A percentile compares a stretch with the other conserved stretches of the same genome.
These are phyloP conservation scores for Tringa solitaria DNA, from an alignment of 2,113 vertebrate genomes.

Conservation along the genomic window DNA sequence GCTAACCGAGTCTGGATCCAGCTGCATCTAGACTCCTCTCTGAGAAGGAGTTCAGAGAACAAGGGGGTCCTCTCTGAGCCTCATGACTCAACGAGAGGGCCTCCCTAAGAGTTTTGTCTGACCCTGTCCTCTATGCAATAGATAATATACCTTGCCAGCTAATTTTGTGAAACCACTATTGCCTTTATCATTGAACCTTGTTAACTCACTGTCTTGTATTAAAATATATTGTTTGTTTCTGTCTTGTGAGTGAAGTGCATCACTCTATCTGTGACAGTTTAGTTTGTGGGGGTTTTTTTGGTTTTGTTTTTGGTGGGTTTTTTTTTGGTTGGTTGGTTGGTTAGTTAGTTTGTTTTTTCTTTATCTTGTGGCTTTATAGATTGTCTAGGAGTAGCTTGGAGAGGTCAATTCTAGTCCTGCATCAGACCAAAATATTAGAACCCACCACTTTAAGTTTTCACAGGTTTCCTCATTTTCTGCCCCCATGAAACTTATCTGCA, in stretches of 20 bases:
- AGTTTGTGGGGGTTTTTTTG: not conserved
- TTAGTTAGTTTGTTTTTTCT: not conserved
- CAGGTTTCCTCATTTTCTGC: not conserved
- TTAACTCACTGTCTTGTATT: not conserved
- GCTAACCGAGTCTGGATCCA: not conserved
- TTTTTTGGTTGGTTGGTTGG: not conserved
- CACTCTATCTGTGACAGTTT: not conserved
- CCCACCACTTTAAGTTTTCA: not conserved
- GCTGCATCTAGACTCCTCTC: not conserved
- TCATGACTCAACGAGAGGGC: not conserved
- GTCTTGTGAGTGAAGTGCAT: not conserved
- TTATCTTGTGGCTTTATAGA: not conserved
- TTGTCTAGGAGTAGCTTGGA: not conserved
- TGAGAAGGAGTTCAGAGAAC: not conserved
- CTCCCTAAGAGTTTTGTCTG: not conserved
- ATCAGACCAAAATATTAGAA: not conserved
- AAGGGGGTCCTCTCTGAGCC: not conserved
- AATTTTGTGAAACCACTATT: not conserved
- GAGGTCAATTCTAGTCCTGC: not conserved
- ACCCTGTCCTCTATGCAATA: not conserved
- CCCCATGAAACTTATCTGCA: not conserved
- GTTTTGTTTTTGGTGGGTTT: not conserved
- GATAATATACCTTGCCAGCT: not conserved
- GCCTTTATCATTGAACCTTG: not conserved
- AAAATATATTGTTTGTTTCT: not conserved